Base-by-base conservation (phyloP, 2,797 vertebrate species). In the Phoeniculus purpureus region DNA sequence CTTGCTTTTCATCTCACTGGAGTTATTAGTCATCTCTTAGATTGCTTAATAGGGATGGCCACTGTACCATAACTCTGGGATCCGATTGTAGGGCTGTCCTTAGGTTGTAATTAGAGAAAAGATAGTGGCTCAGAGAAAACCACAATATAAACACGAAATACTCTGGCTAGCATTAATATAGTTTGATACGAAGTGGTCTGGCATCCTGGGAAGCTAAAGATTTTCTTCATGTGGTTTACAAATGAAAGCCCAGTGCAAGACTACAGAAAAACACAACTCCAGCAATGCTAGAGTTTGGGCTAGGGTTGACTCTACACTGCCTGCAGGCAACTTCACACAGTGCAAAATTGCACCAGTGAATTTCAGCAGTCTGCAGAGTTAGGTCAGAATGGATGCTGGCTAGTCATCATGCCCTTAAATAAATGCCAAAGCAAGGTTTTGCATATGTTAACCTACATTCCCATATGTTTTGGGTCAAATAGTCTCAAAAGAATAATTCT, bases 41-140 rank as follows among this genome's bases (percentile, higher is more conserved):
- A 87, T 80, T 85, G 73, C 37, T 91, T 95, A 92, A 91, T 48
- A 52, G 52, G 64, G 67, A 60, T 37, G 74, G 92, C 90, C 94
- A 89, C 51, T 78, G 60, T 87, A 77, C 60, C 18, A 10, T 89
- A 95, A 97, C 56, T 82, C 81, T 89, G 60, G 67, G 81, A 52
- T 60, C 76, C 17, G 21, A 74, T 74, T 94, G 73, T 75, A 77
- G 27, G 37, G 71, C 52, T 68, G 58, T 78, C 85, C 88, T 95
- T 88, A 81, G 86, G 77, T 72, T 32, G n/a, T 92, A 96, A 81
- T 96, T 92, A 95, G 87, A 93, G 85, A 89, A 90, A 92, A 96
- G 74, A 94, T 70, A 84, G 22, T 86, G 90, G 95, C 91, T 76
- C 80, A 71, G 95, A 96, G 95, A 92, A 97, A 95, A 94, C 16